phyloP scores from a whole-genome alignment of 2,888 invertebrate genomes.

The Plebejus melissa region DNA sequence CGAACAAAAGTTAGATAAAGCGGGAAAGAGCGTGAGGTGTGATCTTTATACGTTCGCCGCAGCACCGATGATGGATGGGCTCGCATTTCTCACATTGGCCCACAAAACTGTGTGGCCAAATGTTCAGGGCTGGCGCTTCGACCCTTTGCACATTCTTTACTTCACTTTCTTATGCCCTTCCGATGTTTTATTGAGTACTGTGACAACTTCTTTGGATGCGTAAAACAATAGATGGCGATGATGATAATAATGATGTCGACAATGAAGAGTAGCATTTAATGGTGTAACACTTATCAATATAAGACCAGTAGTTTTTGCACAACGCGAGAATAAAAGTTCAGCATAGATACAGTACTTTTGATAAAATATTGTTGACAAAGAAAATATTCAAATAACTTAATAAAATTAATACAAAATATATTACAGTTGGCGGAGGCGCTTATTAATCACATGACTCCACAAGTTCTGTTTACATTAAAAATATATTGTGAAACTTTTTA shows the following conservation, averaged over 20 bases:
- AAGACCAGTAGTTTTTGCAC: no score
- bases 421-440: neutral
- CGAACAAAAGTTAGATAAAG: conserved; percentile 51
- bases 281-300: no score
- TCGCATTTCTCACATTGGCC: conserved; percentile 58
- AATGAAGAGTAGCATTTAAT: no score
- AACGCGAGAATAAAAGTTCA: no score
- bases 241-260: no score
- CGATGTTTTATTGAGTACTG: no score
- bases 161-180: neutral
- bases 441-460: neutral
- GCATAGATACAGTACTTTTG: no score
- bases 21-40: conserved; percentile 50
- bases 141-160: neutral
- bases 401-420: neutral
- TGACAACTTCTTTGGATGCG: no score
- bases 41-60: conserved; percentile 48
- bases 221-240: no score
- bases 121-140: conserved; percentile 22
- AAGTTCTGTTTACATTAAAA: neutral
- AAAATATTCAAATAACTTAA: no score
- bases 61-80: conserved; percentile 50
- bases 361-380: no score
- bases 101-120: conserved; percentile 32
- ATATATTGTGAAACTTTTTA: neutral